Conservation (phyloP, 2,797 vertebrate species). For the Sebastes itinus region DNA sequence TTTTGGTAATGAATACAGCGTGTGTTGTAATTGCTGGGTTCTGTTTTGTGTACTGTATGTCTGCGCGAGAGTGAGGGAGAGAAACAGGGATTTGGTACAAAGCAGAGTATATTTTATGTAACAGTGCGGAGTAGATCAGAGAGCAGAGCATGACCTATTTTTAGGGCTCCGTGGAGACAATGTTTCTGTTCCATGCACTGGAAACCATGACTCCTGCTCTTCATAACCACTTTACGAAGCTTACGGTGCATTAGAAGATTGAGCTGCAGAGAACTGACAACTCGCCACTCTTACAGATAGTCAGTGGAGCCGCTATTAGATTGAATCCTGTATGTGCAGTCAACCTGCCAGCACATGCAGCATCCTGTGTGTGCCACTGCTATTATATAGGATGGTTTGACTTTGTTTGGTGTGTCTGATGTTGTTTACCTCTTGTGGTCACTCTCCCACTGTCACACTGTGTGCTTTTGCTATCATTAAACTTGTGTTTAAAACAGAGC, state of each 20-base stretch:
- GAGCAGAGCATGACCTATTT: slow-evolving; percentile 80
- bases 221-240: slow-evolving; percentile 57
- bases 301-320: slow-evolving; percentile 19
- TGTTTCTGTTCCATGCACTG: slow-evolving; percentile 69
- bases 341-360: neutral
- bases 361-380: neutral
- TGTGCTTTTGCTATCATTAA: neutral
- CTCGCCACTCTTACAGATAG: slow-evolving; percentile 12
- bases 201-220: slow-evolving; percentile 69
- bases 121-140: slow-evolving; percentile 74
- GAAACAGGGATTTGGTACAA: slow-evolving; percentile 60
- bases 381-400: neutral
- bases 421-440: neutral
- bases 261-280: slow-evolving; percentile 30
- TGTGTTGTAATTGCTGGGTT: slow-evolving; percentile 14
- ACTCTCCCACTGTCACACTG: neutral
- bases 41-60: slow-evolving; percentile 44
- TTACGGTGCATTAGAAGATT: slow-evolving; percentile 42
- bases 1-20: neutral
- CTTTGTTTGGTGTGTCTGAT: neutral
- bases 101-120: slow-evolving; percentile 74
- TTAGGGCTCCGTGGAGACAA: slow-evolving; percentile 70
- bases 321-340: slow-evolving; percentile 6
- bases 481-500: neutral
- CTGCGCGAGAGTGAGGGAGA: slow-evolving; percentile 29